Base-by-base conservation (phyloP, 2,888 invertebrate species). In the Megamerina dolium region DNA sequence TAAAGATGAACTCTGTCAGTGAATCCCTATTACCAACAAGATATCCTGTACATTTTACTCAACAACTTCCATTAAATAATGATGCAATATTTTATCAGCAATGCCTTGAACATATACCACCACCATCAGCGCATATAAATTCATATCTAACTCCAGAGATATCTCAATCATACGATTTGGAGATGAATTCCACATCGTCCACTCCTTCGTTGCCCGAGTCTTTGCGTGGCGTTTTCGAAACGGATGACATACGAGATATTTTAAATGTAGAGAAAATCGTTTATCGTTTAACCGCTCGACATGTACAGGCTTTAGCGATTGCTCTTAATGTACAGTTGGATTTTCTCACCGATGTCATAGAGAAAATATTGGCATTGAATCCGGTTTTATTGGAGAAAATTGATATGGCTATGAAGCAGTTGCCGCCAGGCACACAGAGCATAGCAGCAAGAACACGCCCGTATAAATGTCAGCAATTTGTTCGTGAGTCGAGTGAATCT, bases 181-280 rank as follows among this genome's bases (percentile, higher is more conserved):
- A 46, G 2, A 38, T 41, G 4, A 46, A 48, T 23, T 20, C 34
- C 1, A 53, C 59, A 14, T 46, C 52, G 2, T 48, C 51, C 18
- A 51, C 61, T 8, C 56, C 58, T 4, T 64, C 66, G 1, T 20
- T 66, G 4, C 57, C 59, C 8, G 66, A 64, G 17, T 65, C 64
- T 1, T 48, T 66, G 3, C 54, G 54, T 19, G 57, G 56, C 13
- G 38, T 61, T n/a, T 66, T 66, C 34, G 58, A 60, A 9, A 57
- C 56, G 3, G 54, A 51, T 31, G 52, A 56, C 13, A 47, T 65
- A 17, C 52, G 53, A 4, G 43, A 55, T 4, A 48, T 63, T 5
- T 41, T 65, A 5, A 48, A 59, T 16, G 48, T 63, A 2, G 48
- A 53, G 5, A 57, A 56, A 5, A 46, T 52, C 3, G 37, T 52